Conservation (phyloP, 2,113 vertebrate species). For the Bagarius yarrelli region DNA sequence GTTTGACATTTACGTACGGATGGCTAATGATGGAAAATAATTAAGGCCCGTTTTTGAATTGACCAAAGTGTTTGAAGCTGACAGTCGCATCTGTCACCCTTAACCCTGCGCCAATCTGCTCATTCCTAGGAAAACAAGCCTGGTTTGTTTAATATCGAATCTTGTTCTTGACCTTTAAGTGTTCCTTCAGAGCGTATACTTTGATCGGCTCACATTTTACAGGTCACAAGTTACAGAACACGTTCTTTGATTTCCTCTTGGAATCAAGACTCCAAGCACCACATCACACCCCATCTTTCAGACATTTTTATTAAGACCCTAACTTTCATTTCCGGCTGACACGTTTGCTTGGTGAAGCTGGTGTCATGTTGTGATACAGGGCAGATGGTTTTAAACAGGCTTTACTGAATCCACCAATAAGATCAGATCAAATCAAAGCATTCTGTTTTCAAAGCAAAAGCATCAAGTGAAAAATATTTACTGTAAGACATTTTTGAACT, state of each 20-base stretch:
- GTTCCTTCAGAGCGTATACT: not conserved
- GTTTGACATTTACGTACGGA: not conserved
- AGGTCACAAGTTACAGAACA: not conserved
- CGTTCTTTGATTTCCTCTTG: not conserved
- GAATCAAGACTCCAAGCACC: not conserved
- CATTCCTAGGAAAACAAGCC: not conserved
- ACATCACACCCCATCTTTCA: not conserved
- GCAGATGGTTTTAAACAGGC: not conserved
- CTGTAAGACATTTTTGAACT: no score
- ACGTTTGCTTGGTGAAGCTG: not conserved
- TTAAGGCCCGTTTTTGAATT: not conserved
- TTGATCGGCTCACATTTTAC: not conserved
- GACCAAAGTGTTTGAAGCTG: not conserved
- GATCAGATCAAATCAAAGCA: not conserved
- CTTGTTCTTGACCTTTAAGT: conserved; percentile 2
- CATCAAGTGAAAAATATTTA: not conserved
- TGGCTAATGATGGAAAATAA: not conserved
- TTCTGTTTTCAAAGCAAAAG: not conserved
- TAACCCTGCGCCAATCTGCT: not conserved
- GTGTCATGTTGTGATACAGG: not conserved
- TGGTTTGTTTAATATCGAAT: not conserved
- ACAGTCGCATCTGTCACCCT: conserved; percentile 6
- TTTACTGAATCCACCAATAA: not conserved
- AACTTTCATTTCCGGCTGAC: not conserved
- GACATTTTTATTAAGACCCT: not conserved